A percentile compares a stretch with the other conserved stretches of the same genome.
Evolutionary conservation across 2,888 invertebrate genomes (phyloP).

Genomic region (Osmoderma eremita): DNA sequence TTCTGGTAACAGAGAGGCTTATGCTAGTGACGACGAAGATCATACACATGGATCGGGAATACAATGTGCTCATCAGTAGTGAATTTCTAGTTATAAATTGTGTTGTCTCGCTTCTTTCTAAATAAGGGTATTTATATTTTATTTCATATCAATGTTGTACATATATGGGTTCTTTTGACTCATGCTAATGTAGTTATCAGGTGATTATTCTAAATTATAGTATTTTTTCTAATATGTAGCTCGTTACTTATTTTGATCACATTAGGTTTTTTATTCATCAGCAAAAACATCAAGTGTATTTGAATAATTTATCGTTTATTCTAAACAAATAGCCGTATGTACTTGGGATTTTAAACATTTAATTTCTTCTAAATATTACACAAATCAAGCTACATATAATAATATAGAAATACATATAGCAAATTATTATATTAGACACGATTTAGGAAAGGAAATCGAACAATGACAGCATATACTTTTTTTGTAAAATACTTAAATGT

Average conservation of each 20-base stretch:
- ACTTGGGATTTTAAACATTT: background rate
- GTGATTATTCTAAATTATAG: conserved; percentile 33
- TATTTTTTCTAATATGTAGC: conserved; percentile 27
- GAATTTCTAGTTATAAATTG: conserved; percentile 47
- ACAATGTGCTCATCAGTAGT: conserved; percentile 85
- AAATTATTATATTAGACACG: conserved; percentile 6
- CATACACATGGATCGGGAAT: conserved; percentile 72
- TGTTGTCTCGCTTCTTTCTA: conserved; percentile 62
- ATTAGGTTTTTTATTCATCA: conserved; percentile 8
- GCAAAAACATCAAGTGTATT: background rate
- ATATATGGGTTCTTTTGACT: conserved; percentile 33
- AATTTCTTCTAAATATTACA: background rate
- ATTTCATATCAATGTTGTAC: conserved; percentile 43
- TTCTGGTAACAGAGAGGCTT: conserved; percentile 72
- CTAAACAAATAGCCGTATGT: too few relatives aligned
- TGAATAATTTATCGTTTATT: too few relatives aligned
- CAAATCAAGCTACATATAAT: conserved; percentile 22
- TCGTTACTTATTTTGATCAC: conserved; percentile 14
- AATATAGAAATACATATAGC: conserved; percentile 13
- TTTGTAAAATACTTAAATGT: conserved; percentile 17
- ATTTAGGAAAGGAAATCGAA: background rate
- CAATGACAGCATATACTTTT: conserved; percentile 13
- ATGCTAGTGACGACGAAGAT: conserved; percentile 74
- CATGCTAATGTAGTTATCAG: conserved; percentile 22
- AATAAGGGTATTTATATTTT: conserved; percentile 58